Base-by-base conservation (phyloP, 2,888 invertebrate species). In the Melikaiella ostensackeni region DNA sequence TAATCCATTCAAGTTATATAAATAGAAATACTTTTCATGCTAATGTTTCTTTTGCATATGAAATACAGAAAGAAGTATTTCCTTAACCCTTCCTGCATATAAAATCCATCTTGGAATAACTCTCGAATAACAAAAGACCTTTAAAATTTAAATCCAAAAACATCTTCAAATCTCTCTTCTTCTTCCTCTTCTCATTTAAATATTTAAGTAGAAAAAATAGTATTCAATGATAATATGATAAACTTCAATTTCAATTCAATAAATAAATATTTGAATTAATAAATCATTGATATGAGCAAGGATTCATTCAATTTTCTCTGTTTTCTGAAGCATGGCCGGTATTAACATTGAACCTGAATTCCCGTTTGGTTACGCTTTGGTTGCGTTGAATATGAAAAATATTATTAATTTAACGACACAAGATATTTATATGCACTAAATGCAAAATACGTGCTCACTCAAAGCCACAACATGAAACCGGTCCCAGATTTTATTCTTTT, bases 331-430 rank as follows among this genome's bases (percentile, higher is more conserved):
- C 30, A 46, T 50, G n/a, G 9, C n/a, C 16, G n/a, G 24, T 9
- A 50, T 50, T 70, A 70, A 30, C 70, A 70, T 70, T 70, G 70
- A 70, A 70, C 70, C 66, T 66, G 66, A 66, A 66, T 66, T 66
- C 11, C 19, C 46, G 9, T 8, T 7, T 50, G 19, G 70, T 70
- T 70, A 50, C 30, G n/a, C 70, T 70, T 4, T 33, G 9, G 8
- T 70, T 70, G 30, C 13, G 33, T 30, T 46, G 50, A 19, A 50
- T 70, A 50, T 27, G 50, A 50, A 70, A 33, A 70, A 70, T 50
- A 7, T n/a, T 30, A 50, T 70, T 50, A 46, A 46, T n/a, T 70
- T 50, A 70, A 70, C n/a, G 30, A 50, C 30, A 30, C 50, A n/a
- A 46, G 50, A 27, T 70, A 70, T 70, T 30, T 70, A 30, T 50